phyloP scores from a whole-genome alignment of 2,888 invertebrate species.

The Latrodectus elegans region DNA sequence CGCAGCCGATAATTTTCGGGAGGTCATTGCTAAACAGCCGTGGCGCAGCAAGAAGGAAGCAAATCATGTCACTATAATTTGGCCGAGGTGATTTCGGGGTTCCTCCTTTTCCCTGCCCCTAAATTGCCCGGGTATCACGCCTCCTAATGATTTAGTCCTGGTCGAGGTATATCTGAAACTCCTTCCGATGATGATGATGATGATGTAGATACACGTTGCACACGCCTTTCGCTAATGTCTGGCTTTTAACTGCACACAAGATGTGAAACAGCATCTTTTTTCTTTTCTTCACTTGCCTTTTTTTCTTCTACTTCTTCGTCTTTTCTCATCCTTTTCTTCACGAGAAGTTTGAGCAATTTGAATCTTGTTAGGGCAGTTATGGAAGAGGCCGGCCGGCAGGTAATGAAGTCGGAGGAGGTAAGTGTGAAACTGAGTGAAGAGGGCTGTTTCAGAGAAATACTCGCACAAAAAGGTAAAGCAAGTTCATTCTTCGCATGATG shows the following conservation, averaged over 20 bases:
- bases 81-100: conserved; percentile 54
- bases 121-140: conserved; percentile 56
- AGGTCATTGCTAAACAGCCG: conserved; percentile 28
- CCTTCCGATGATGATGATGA: conserved; percentile 20
- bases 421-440: neutral
- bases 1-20: conserved; percentile 40
- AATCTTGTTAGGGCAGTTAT: conserved; percentile 59
- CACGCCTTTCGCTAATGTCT: conserved; percentile 59
- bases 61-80: conserved; percentile 64
- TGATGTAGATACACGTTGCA: conserved; percentile 24
- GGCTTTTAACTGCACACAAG: conserved; percentile 27
- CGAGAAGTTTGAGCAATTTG: conserved; percentile 4
- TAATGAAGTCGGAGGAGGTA: neutral
- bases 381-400: neutral
- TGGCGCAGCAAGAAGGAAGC: conserved; percentile 7
- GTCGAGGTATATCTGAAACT: neutral
- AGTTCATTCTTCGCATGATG: too few species aligned
- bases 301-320: conserved; percentile 7
- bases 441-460: neutral
- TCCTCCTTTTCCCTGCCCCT: conserved; percentile 60
- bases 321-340: neutral
- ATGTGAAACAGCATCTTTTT: conserved; percentile 19
- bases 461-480: neutral
- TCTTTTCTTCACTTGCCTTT: conserved; percentile 9
- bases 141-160: conserved; percentile 44